Evolutionary conservation across 2,797 vertebrate species (phyloP).

Genomic region (Pyrocephalus nanus): DNA sequence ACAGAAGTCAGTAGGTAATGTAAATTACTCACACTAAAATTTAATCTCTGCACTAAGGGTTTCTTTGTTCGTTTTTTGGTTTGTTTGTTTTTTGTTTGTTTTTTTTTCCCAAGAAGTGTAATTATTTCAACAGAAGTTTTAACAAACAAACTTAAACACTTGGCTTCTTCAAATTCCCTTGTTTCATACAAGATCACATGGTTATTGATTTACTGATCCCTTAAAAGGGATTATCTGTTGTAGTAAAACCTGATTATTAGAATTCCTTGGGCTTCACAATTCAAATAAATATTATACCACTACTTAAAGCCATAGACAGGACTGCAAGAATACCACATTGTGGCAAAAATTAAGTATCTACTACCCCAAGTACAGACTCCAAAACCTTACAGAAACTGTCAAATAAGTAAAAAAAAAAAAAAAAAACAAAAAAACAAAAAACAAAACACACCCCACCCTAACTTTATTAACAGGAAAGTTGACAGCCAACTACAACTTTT

Average conservation of each 20-base stretch:
- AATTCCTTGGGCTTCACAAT: not conserved
- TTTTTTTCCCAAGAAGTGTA: not conserved
- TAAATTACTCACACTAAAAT: slow-evolving; percentile 12
- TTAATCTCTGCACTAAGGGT: slow-evolving; percentile 53
- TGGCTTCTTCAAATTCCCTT: slow-evolving; percentile 66
- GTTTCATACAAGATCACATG: slow-evolving; percentile 48
- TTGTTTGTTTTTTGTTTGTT: not conserved
- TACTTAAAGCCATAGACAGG: not conserved
- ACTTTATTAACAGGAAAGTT: not conserved
- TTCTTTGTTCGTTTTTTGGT: not conserved
- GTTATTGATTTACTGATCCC: slow-evolving; percentile 40
- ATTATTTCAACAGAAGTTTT: slow-evolving; percentile 60
- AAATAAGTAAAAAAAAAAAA: not conserved
- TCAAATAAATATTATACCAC: not conserved
- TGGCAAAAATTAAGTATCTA: not conserved
- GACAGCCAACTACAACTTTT: not conserved
- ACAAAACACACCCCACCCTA: not conserved
- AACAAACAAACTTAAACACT: slow-evolving; percentile 65
- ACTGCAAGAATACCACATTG: not conserved
- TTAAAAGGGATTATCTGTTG: slow-evolving; percentile 34
- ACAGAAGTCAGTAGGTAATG: not conserved
- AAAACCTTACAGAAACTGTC: not conserved
- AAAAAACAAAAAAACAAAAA: not conserved
- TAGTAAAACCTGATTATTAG: slow-evolving; percentile 19
- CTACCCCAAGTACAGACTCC: not conserved